These are phyloP conservation scores for Psilopogon haemacephalus DNA, from an alignment of 2,113 vertebrate species.

Conservation along the genomic window DNA sequence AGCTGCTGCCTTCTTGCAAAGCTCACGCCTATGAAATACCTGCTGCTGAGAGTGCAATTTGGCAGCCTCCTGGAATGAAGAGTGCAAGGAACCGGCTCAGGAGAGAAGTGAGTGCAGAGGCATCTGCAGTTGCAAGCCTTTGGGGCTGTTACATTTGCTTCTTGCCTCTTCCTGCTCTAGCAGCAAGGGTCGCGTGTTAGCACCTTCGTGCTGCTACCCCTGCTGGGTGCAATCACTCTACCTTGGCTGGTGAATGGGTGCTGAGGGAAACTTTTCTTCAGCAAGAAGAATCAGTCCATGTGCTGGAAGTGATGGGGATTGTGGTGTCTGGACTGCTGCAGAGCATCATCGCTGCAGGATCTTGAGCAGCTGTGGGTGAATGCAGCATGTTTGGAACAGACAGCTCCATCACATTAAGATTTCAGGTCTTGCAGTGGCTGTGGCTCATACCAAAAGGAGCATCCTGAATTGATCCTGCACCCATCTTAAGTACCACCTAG, in stretches of 20 bases:
- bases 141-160: neutral
- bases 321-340: neutral
- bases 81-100: neutral
- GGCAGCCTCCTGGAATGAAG: neutral
- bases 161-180: neutral
- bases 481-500: neutral
- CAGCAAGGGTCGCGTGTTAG: neutral
- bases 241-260: neutral
- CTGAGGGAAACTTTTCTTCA: neutral
- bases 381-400: neutral
- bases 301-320: neutral
- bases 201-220: neutral
- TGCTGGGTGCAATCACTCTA: neutral
- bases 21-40: neutral
- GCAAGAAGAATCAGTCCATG: neutral
- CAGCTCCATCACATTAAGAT: neutral
- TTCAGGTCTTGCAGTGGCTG: neutral
- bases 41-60: neutral
- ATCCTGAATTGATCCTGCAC: neutral
- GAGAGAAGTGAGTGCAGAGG: neutral
- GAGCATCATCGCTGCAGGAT: fast-evolving
- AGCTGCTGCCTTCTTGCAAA: neutral
- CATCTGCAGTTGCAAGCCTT: neutral
- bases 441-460: neutral
- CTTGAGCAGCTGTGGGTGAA: neutral